A percentile compares a stretch with the other conserved stretches of the same genome.
phyloP scores from a whole-genome alignment of 2,888 invertebrate genomes.

The Cephus spinipes region DNA sequence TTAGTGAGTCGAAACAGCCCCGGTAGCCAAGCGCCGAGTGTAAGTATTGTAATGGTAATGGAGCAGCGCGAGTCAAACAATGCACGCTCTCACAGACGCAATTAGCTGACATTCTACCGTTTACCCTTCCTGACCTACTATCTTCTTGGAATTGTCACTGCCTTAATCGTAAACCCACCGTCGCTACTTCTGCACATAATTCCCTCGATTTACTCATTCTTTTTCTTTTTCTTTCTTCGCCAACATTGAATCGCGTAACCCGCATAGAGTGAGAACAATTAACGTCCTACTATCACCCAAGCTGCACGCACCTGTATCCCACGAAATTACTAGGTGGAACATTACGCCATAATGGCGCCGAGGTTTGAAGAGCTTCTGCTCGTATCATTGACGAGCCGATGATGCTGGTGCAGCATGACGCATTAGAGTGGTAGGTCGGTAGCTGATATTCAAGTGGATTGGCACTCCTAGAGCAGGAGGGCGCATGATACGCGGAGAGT shows the following conservation, averaged over 20 bases:
- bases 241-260: background rate
- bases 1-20: slow-evolving; percentile 42
- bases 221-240: background rate
- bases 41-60: slow-evolving; percentile 42
- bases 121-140: slow-evolving; percentile 15
- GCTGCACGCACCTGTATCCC: background rate
- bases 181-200: background rate
- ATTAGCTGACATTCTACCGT: slow-evolving; percentile 44
- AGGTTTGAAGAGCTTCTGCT: slow-evolving; percentile 2
- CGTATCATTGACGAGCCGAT: background rate
- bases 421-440: background rate
- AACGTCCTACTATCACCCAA: background rate
- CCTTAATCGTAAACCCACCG: background rate
- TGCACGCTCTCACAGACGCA: slow-evolving; percentile 34
- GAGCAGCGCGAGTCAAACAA: slow-evolving; percentile 36
- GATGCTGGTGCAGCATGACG: background rate
- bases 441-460: background rate
- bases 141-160: background rate
- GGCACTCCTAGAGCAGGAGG: slow-evolving; percentile 1
- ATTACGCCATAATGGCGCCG: background rate
- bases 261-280: background rate
- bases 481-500: background rate
- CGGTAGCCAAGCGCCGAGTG: slow-evolving; percentile 20
- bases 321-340: background rate
- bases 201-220: background rate